phyloP scores from a whole-genome alignment of 2,113 vertebrate species.

The Eolophus roseicapilla region DNA sequence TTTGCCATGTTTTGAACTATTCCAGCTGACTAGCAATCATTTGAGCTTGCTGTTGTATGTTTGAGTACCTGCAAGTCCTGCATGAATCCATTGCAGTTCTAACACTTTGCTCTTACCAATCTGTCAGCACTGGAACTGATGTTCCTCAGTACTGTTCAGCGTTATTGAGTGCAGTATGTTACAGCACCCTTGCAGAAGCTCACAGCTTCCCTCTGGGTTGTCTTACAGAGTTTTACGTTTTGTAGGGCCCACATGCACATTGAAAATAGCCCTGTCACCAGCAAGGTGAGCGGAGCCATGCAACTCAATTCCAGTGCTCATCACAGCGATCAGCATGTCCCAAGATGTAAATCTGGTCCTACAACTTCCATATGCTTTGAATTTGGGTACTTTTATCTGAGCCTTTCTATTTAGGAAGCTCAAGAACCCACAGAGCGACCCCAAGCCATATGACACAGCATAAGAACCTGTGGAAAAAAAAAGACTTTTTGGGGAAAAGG shows the following conservation, averaged over 20 bases:
- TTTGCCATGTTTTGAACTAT: not conserved
- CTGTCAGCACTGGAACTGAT: fast-evolving
- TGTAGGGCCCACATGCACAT: fast-evolving
- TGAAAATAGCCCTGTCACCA: not conserved
- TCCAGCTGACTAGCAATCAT: not conserved
- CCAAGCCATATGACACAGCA: not conserved
- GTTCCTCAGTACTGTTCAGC: fast-evolving
- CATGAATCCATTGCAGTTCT: not conserved
- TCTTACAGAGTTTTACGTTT: not conserved
- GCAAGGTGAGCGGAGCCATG: not conserved
- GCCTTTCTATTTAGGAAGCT: not conserved
- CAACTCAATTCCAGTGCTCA: not conserved
- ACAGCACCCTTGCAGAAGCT: not conserved
- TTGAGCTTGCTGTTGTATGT: not conserved
- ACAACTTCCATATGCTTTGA: not conserved
- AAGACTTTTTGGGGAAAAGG: not conserved
- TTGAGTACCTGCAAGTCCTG: not conserved
- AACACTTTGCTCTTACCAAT: not conserved
- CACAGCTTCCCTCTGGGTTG: not conserved
- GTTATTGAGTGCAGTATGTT: fast-evolving
- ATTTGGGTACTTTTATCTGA: not conserved
- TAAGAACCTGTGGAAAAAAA: not conserved
- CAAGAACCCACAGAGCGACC: not conserved
- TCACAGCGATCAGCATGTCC: not conserved
- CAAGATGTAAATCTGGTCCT: not conserved